Conservation (phyloP, 2,888 invertebrate genomes). For the Reticulitermes lucifugus region DNA sequence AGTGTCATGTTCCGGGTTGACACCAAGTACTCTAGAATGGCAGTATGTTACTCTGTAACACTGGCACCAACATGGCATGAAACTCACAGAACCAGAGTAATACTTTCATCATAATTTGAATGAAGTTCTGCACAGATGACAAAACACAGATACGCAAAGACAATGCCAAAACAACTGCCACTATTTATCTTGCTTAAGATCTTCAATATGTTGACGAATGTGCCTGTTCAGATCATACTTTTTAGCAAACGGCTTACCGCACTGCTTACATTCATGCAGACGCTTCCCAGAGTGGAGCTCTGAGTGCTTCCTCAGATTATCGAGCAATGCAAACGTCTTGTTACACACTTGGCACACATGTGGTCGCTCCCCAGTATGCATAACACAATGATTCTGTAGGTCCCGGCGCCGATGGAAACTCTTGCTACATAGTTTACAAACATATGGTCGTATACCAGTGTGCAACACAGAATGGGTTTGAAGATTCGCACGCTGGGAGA, state of each 20-base stretch:
- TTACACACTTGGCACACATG: neutral
- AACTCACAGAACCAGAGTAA: too few species aligned
- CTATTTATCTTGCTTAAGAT: too few species aligned
- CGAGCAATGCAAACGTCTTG: neutral
- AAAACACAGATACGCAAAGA: too few species aligned
- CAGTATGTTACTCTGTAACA: too few species aligned
- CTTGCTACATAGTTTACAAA: neutral
- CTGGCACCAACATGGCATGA: too few species aligned
- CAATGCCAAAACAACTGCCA: too few species aligned
- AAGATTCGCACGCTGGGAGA: neutral
- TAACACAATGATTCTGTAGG: neutral
- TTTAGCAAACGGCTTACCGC: neutral
- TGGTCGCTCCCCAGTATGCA: neutral
- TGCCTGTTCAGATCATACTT: neutral
- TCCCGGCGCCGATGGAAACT: neutral
- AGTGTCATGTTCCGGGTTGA: too few species aligned
- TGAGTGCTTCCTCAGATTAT: neutral
- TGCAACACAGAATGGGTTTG: neutral
- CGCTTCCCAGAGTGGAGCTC: neutral
- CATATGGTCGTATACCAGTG: neutral
- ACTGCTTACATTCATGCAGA: neutral
- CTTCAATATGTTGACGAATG: neutral
- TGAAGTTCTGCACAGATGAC: too few species aligned
- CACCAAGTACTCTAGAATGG: too few species aligned
- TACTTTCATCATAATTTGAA: too few species aligned